These are phyloP conservation scores for Diplogasteroides magnus DNA, from an alignment of 1,140 invertebrate genomes.

Conservation along the genomic window DNA sequence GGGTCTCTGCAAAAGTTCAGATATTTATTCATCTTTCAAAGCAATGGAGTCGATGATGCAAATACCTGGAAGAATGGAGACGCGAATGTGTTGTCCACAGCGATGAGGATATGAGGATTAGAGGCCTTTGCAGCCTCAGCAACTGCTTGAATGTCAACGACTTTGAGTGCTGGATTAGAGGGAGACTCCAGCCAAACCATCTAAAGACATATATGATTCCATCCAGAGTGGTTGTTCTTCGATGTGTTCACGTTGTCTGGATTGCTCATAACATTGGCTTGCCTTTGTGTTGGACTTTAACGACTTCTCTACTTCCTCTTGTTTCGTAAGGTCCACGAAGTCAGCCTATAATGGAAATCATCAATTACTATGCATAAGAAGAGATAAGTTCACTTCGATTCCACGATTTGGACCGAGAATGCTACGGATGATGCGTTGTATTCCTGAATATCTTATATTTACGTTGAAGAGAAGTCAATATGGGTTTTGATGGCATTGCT, in stretches of 20 bases:
- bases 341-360: too few relatives aligned
- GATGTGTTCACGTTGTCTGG: too few relatives aligned
- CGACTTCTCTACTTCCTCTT: not conserved
- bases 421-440: not conserved
- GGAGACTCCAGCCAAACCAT: not conserved
- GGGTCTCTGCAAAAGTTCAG: slow-evolving; percentile 57
- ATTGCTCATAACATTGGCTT: too few relatives aligned
- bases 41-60: not conserved
- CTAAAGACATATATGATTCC: not conserved
- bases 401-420: not conserved
- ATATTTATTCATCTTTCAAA: not conserved
- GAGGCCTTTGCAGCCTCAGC: not conserved
- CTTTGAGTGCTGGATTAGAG: not conserved
- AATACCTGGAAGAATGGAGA: slow-evolving; percentile 39
- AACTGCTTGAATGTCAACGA: slow-evolving; percentile 11
- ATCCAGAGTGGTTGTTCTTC: too few relatives aligned
- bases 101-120: slow-evolving; percentile 15
- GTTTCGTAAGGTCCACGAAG: not conserved
- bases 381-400: not conserved
- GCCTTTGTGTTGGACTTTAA: not conserved
- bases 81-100: slow-evolving; percentile 60
- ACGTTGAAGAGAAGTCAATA: not conserved
- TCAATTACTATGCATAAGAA: too few relatives aligned
- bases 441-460: not conserved
- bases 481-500: too few relatives aligned